Percentiles rank a stretch among this genome's conserved stretches.
Conservation (phyloP, 92 coral and sea anemone species). For the Phenganax stokvisi region DNA sequence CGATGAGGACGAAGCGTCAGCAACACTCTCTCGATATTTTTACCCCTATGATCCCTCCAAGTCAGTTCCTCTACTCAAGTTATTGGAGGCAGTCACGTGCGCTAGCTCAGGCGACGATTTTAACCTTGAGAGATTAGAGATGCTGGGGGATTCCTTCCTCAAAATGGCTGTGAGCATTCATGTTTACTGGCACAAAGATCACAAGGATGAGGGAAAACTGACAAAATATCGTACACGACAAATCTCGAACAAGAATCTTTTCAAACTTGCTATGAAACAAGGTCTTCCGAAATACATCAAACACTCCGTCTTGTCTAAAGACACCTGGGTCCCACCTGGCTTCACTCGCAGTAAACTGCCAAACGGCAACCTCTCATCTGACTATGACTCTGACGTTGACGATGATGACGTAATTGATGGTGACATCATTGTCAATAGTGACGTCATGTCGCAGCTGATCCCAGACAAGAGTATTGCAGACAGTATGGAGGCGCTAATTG, state of each 20-base stretch:
- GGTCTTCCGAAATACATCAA: conserved; percentile 62
- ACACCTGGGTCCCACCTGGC: conserved; percentile 66
- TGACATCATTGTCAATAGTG: not conserved
- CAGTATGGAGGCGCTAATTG: conserved; percentile 87
- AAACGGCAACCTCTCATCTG: conserved; percentile 2
- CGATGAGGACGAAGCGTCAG: not conserved
- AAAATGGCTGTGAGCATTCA: conserved; percentile 85
- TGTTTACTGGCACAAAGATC: conserved; percentile 59
- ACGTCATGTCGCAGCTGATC: conserved; percentile 54
- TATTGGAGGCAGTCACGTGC: conserved; percentile 74
- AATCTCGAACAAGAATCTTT: conserved; percentile 75
- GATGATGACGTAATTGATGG: conserved; percentile 35
- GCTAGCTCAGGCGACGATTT: conserved; percentile 67
- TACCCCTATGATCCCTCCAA: conserved; percentile 1
- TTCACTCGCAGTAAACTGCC: conserved; percentile 24
- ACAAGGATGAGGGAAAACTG: conserved; percentile 88
- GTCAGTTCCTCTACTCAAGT: not conserved
- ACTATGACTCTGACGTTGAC: conserved; percentile 28
- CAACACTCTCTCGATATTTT: conserved; percentile 5
- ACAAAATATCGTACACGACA: conserved; percentile 65
- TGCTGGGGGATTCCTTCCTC: conserved; percentile 95
- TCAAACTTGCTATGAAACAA: conserved; percentile 53
- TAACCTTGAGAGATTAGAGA: conserved; percentile 84
- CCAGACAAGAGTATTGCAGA: conserved; percentile 93
- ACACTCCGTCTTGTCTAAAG: conserved; percentile 57